phyloP scores from a whole-genome alignment of 2,888 invertebrate genomes.

The Aradus depressus region DNA sequence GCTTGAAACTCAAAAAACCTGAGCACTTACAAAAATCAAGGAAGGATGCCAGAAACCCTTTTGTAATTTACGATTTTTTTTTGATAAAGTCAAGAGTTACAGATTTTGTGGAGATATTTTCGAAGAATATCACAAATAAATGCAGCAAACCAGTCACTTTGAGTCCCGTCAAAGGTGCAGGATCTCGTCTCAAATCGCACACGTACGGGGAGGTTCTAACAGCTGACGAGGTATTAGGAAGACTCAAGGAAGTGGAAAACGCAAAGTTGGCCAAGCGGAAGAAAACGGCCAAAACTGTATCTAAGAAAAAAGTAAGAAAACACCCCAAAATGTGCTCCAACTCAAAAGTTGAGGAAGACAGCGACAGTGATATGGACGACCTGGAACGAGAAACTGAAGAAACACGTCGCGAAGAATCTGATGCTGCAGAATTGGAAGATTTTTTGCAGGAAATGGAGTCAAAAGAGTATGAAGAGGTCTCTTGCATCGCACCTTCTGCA shows the following conservation, averaged over 20 bases:
- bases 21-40: constrained; percentile 32
- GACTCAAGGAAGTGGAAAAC: background rate
- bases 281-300: background rate
- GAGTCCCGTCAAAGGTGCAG: constrained; percentile 1
- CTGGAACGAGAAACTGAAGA: too few relatives aligned
- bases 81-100: too few relatives aligned
- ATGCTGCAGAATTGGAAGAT: background rate
- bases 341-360: too few relatives aligned
- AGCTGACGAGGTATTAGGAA: background rate
- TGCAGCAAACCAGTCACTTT: constrained; percentile 1
- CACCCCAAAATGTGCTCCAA: background rate
- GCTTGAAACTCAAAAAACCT: constrained; percentile 31
- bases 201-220: constrained; percentile 6
- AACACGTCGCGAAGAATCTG: background rate
- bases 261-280: background rate
- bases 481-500: background rate
- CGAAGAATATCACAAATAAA: background rate
- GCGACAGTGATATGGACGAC: too few relatives aligned
- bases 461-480: background rate
- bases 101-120: constrained; percentile 1
- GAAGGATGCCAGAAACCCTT: constrained; percentile 28
- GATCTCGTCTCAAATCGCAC: constrained; percentile 1
- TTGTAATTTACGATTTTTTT: constrained; percentile 31
- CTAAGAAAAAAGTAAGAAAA: background rate
- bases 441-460: constrained; percentile 1